A percentile compares a stretch with the other conserved stretches of the same genome.
These are phyloP conservation scores for Scaeva pyrastri DNA, from an alignment of 2,888 invertebrate genomes.

Conservation along the genomic window DNA sequence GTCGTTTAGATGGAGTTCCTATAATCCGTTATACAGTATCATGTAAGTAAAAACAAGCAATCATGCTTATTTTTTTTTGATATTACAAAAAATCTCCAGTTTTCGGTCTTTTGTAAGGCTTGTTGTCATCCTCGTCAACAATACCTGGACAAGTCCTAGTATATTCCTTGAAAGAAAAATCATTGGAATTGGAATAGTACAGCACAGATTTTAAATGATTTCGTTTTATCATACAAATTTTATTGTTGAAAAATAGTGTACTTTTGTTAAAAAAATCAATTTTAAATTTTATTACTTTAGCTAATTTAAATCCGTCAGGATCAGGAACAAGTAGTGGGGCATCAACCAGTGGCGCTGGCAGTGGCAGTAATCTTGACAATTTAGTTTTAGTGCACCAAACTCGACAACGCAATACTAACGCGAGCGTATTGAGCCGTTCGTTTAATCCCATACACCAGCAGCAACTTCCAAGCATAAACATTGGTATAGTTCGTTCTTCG, in stretches of 20 bases:
- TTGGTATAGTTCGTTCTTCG: constrained; percentile 87
- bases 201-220: too few relatives aligned
- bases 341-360: constrained; percentile 40
- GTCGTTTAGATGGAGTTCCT: constrained; percentile 58
- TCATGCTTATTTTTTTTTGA: too few relatives aligned
- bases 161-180: too few relatives aligned
- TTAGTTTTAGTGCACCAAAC: constrained; percentile 46
- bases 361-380: constrained; percentile 12
- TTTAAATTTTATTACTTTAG: constrained; percentile 7
- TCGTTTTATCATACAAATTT: too few relatives aligned
- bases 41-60: constrained; percentile 41
- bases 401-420: constrained; percentile 49
- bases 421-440: constrained; percentile 54
- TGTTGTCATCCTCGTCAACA: too few relatives aligned
- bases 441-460: constrained; percentile 82
- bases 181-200: too few relatives aligned
- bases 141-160: too few relatives aligned
- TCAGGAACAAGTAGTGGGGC: constrained; percentile 39
- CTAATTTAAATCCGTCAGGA: constrained; percentile 46
- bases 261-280: neutral
- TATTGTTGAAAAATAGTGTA: too few relatives aligned
- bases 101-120: too few relatives aligned
- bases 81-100: too few relatives aligned
- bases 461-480: constrained; percentile 86
- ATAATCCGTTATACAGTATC: constrained; percentile 64